A percentile compares a stretch with the other conserved stretches of the same genome.
These are phyloP conservation scores for Probaryconus sp. DNA, from an alignment of 1,140 invertebrate species.

Conservation along the genomic window DNA sequence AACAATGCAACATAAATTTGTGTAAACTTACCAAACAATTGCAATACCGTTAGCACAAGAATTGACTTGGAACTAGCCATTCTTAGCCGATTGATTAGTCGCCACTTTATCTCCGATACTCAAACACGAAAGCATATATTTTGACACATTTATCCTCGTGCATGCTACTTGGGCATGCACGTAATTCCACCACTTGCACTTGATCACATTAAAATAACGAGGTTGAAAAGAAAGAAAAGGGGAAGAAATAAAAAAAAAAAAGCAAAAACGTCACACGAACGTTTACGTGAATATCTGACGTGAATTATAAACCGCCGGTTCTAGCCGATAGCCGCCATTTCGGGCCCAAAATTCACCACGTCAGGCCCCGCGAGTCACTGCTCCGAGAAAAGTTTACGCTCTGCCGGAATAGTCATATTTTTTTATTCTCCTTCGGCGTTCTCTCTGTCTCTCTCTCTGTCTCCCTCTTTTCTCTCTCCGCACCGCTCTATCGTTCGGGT, in stretches of 20 bases:
- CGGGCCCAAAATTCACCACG: slow-evolving; percentile 53
- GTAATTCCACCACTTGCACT: slow-evolving; percentile 26
- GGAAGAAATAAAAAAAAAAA: too few relatives aligned
- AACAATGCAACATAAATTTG: neutral
- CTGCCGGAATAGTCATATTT: slow-evolving; percentile 58
- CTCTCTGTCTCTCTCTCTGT: slow-evolving; percentile 29
- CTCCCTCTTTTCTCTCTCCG: slow-evolving; percentile 32
- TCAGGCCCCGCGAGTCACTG: slow-evolving; percentile 51
- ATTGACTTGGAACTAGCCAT: slow-evolving; percentile 41
- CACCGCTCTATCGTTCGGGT: slow-evolving; percentile 49
- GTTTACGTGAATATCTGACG: neutral
- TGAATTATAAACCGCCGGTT: slow-evolving; percentile 2
- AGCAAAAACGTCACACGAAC: neutral
- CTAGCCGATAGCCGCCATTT: slow-evolving; percentile 53
- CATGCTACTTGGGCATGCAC: slow-evolving; percentile 31
- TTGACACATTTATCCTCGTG: slow-evolving; percentile 46
- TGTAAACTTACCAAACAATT: slow-evolving; percentile 45
- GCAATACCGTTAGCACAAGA: slow-evolving; percentile 46
- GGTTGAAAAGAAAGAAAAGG: too few relatives aligned
- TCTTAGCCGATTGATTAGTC: slow-evolving; percentile 33
- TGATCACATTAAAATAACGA: slow-evolving; percentile 3
- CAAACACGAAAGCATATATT: slow-evolving; percentile 22
- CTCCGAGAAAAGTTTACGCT: slow-evolving; percentile 55
- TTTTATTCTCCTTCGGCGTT: slow-evolving; percentile 50
- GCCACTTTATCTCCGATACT: slow-evolving; percentile 23